These are phyloP conservation scores for Noctua fimbriata DNA, from an alignment of 2,888 invertebrate genomes.

Conservation along the genomic window DNA sequence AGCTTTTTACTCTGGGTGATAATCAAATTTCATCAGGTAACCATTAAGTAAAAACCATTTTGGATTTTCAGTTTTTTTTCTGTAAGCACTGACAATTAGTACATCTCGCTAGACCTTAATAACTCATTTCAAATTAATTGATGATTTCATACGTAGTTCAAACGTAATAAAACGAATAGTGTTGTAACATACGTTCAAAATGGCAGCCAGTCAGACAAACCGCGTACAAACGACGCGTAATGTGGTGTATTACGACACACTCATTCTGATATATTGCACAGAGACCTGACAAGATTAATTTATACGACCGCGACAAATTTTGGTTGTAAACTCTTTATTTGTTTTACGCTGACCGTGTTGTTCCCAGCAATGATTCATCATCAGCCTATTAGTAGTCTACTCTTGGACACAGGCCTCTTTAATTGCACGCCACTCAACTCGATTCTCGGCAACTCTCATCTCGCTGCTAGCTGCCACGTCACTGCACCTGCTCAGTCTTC, in stretches of 20 bases:
- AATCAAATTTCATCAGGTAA: too few relatives aligned
- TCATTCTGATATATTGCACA: constrained; percentile 73
- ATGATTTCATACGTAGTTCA: constrained; percentile 12
- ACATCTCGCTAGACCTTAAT: neutral
- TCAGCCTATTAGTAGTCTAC: neutral
- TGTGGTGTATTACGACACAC: constrained; percentile 70
- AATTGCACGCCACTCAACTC: neutral
- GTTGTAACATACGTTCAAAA: constrained; percentile 39
- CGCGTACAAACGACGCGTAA: constrained; percentile 71
- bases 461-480: neutral
- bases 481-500: neutral
- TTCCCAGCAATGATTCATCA: neutral
- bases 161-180: constrained; percentile 31
- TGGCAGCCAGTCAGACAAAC: constrained; percentile 60
- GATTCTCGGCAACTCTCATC: neutral
- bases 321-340: constrained; percentile 55
- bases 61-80: neutral
- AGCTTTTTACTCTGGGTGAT: neutral
- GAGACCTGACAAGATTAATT: constrained; percentile 72
- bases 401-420: neutral
- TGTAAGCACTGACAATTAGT: neutral
- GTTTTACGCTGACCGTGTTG: constrained; percentile 22
- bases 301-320: constrained; percentile 59
- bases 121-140: constrained; percentile 12
- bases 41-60: neutral